Base-by-base conservation (phyloP, 2,888 invertebrate species). In the Erebia ligea region DNA sequence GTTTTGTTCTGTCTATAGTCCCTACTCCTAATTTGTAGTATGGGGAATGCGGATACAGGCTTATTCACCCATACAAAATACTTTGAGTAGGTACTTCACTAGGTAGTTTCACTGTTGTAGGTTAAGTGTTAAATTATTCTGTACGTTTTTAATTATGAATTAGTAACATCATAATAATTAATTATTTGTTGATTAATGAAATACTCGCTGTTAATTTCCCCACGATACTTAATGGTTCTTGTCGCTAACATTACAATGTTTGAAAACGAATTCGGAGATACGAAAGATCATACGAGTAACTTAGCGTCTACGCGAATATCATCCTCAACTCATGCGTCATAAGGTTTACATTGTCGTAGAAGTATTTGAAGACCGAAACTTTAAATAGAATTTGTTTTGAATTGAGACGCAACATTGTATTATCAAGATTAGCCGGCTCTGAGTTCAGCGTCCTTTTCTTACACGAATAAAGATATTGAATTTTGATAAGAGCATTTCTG, bases 401-500 rank as follows among this genome's bases (percentile, higher is more conserved):
- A 88, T 90, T 89, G 86, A 90, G 89, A 83, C 83, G 86, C 90
- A 87, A 92, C 91, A 87, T 89, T 91, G 91, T 92, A 87, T 80
- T 84, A 84, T 87, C 86, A 82, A 90, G 89, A 91, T 91, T 90
- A 90, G 86, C 86, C 77, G 82, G 86, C 81, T 82, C 78, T 83
- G 84, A 86, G 84, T 86, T 83, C 86, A 86, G 84, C 84, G 85
- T 91, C 90, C 89, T 87, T 87, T 86, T 89, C 89, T 84, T 84
- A 84, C 86, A 82, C 86, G 85, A 89, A 90, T 92, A 89, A 90
- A 92, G 89, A 90, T 91, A 91, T 91, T 88, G 90, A 89, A 89
- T 88, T 87, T 87, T 85, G 90, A 91, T 92, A 91, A 88, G 81
- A 79, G 81, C 79, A 78, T 85, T 86, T 87, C 86, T 85, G 81